Evolutionary conservation across 2,888 invertebrate genomes (phyloP), one percentile per base, ranked within the genome.

Genomic region (Dryomyza anilis): DNA sequence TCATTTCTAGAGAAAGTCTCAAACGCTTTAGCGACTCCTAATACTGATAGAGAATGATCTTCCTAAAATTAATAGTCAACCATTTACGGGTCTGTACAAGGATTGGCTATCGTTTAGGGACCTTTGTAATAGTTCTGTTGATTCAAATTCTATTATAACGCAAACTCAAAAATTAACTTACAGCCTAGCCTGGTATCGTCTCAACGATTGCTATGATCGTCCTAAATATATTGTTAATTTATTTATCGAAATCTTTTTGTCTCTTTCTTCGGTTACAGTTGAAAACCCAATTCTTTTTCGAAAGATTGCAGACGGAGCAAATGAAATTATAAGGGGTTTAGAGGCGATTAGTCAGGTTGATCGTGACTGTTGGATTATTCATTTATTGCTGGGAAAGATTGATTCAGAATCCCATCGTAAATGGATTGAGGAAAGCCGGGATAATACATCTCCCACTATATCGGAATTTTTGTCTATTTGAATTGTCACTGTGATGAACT

Each of bases 241-340:
- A n/a, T n/a, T n/a, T n/a, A n/a, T n/a, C n/a, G n/a, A n/a, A n/a
- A n/a, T n/a, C n/a, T n/a, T n/a, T n/a, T n/a, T n/a, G n/a, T n/a
- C n/a, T n/a, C n/a, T n/a, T n/a, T n/a, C n/a, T n/a, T n/a, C 66
- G 2, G 33, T 43, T 1, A 25, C 60, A 10, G 53, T 33, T 2
- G 64, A 59, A 29, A 68, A 68, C 60, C 27, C 25, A 1, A 29
- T 39, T 1, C 7, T 53, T 16, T 56, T 70, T 2, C 61, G 67
- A 2, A 67, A 61, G 46, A 50, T 72, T 30, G 45, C 70, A 3
- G 70, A 67, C 30, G 64, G 62, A 29, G 68, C 67, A 7, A 70
- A 65, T 53, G 65, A 70, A 55, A 58, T 66, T 4, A 60, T 70
- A 14, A 59, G 68, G 12, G 66, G 68, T 8, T 29, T 67, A n/a